A percentile compares a stretch with the other conserved stretches of the same genome.
Evolutionary conservation across 2,113 vertebrate species (phyloP).

Genomic region (Silurus asotus): DNA sequence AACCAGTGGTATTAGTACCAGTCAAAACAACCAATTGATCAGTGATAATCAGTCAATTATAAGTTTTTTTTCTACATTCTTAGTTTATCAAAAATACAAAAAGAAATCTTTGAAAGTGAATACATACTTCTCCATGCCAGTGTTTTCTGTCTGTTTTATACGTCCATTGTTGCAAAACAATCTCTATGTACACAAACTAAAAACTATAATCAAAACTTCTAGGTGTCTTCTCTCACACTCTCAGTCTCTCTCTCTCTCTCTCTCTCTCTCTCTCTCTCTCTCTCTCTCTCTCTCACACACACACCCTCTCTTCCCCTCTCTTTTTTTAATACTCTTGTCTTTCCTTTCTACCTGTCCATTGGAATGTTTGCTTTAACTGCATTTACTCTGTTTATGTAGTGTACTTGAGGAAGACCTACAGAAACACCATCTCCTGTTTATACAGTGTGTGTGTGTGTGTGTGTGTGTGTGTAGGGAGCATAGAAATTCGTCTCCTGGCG

Average conservation of each 20-base stretch:
- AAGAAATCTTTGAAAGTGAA: neutral
- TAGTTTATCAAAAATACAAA: neutral
- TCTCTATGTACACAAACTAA: neutral
- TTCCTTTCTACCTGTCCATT: conserved; percentile 29
- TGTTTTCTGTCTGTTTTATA: neutral
- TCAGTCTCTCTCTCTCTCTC: neutral
- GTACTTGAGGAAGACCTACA: neutral
- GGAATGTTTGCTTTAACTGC: conserved; percentile 49
- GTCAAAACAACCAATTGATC: neutral
- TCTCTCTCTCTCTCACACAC: neutral
- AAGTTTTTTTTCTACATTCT: conserved; percentile 8
- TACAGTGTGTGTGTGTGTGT: conserved; percentile 6
- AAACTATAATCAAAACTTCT: conserved; percentile 60
- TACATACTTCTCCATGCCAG: neutral
- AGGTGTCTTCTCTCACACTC: conserved; percentile 24
- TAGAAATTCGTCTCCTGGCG: conserved; percentile 59
- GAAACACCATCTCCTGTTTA: neutral
- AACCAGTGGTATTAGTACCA: neutral
- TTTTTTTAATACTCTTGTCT: neutral
- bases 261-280: neutral
- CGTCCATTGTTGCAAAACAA: neutral
- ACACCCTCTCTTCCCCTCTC: neutral
- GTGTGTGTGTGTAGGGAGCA: neutral
- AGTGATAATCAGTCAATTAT: neutral
- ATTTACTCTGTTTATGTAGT: conserved; percentile 44